Conservation (phyloP, 92 coral and sea anemone genomes). For the Epizoanthus stellaris region DNA sequence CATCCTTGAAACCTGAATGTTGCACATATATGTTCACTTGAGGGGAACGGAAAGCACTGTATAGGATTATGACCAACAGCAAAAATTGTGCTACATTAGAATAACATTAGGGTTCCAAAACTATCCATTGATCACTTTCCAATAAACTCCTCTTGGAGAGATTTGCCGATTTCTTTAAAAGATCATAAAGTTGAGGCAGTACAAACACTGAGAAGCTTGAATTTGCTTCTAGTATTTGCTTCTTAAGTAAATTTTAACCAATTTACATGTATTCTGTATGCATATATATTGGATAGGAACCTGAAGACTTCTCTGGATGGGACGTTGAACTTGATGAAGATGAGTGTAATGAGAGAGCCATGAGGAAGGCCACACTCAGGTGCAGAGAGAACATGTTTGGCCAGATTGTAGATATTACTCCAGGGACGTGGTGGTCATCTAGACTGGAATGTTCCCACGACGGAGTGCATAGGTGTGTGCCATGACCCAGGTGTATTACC, state of each 20-base stretch:
- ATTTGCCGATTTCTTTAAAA: too few relatives aligned
- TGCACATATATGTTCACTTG: too few relatives aligned
- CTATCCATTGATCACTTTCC: too few relatives aligned
- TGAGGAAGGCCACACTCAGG: background rate
- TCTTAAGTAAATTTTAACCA: background rate
- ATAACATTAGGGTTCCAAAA: too few relatives aligned
- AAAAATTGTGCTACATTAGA: too few relatives aligned
- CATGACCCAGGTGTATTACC: too few relatives aligned
- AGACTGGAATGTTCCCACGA: slow-evolving; percentile 85
- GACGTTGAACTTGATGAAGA: slow-evolving; percentile 29
- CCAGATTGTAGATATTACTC: slow-evolving; percentile 61
- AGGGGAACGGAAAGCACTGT: too few relatives aligned
- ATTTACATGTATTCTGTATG: background rate
- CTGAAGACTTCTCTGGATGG: slow-evolving; percentile 29
- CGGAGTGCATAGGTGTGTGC: slow-evolving; percentile 85
- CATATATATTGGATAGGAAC: background rate
- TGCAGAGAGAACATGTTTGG: slow-evolving; percentile 38
- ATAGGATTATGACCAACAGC: too few relatives aligned
- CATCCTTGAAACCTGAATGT: too few relatives aligned
- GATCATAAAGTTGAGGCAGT: background rate
- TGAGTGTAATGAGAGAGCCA: slow-evolving; percentile 11
- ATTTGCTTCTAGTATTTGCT: background rate
- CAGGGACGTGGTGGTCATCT: slow-evolving; percentile 78
- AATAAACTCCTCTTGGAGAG: too few relatives aligned
- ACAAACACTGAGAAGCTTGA: background rate